Evolutionary conservation across 2,113 vertebrate genomes (phyloP).

Genomic region (Vulpes vulpes): DNA sequence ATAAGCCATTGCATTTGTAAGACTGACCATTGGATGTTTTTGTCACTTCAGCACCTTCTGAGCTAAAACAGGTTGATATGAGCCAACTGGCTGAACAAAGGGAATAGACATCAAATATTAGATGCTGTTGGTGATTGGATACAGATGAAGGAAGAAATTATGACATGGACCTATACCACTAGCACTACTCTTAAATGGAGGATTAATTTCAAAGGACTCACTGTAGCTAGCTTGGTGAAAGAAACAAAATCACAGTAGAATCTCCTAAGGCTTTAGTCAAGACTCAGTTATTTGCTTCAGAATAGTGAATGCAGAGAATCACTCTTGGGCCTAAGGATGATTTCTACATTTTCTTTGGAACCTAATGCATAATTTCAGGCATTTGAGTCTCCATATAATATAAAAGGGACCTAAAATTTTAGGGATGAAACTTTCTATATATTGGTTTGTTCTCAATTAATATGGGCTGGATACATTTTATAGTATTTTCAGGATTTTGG

Average conservation of each 20-base stretch:
- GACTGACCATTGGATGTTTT: background rate
- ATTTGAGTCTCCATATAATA: background rate
- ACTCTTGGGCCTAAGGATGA: background rate
- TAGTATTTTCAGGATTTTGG: conserved; percentile 4
- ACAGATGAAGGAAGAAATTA: conserved; percentile 18
- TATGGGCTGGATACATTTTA: background rate
- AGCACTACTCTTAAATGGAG: background rate
- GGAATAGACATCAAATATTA: background rate
- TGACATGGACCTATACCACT: background rate
- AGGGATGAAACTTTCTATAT: background rate
- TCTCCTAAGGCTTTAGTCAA: background rate
- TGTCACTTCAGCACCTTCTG: background rate
- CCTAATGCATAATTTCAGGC: conserved; percentile 2
- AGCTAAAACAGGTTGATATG: background rate
- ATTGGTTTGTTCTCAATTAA: background rate
- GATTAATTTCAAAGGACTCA: conserved; percentile 5
- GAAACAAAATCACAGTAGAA: background rate
- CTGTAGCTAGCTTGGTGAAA: background rate
- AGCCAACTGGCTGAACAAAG: background rate
- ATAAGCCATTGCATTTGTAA: background rate
- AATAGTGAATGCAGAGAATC: background rate
- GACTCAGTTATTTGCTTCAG: conserved; percentile 6
- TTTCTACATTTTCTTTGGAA: conserved; percentile 19
- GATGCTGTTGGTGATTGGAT: background rate
- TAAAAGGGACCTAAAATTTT: background rate